Evolutionary conservation across 2,888 invertebrate genomes (phyloP), one percentile per base, ranked within the genome.

Genomic region (Molorchus minor): DNA sequence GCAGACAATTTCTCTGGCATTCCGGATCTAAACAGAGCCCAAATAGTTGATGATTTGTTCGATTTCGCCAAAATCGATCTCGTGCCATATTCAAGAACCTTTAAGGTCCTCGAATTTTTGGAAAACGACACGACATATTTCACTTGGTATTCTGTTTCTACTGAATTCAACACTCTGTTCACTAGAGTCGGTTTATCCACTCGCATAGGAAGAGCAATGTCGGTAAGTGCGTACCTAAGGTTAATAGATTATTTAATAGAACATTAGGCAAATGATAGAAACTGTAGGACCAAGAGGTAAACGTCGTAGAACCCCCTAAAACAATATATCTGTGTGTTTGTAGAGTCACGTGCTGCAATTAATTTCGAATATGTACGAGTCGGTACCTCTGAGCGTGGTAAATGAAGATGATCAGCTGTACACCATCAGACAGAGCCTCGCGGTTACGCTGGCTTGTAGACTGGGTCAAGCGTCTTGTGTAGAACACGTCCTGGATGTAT

Each of bases 21-120:
- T 47, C 84, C 86, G 56, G 74, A 84, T 0, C 71, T 88, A 7
- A 92, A 91, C 78, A 84, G 94, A 35, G 93, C 91, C 0, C 90
- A 93, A 56, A 71, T 89, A 3, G 79, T 95, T 0, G 91, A 92
- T 68, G 94, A 96, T 76, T 81, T 88, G 2, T 84, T 88, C 61
- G 86, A 85, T 64, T 78, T 89, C 51, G 88, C 88, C 3, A 80
- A 84, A 51, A 84, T 86, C 56, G 86, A 86, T 15, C 29, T 33
- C 30, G 29, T 64, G 1, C 62, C 55, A 0, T 90, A 90, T 71
- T 77, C 79, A 0, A 77, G 84, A 12, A 85, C 89, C 0, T 82
- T 94, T 44, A 81, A 83, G 15, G 83, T 91, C 13, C 81, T 89
- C 0, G 82, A 84, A 1, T 94, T 92, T 81, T 81, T 94, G 60